Evolutionary conservation across 2,797 vertebrate species (phyloP).

Genomic region (Petrocephalus sullivani): DNA sequence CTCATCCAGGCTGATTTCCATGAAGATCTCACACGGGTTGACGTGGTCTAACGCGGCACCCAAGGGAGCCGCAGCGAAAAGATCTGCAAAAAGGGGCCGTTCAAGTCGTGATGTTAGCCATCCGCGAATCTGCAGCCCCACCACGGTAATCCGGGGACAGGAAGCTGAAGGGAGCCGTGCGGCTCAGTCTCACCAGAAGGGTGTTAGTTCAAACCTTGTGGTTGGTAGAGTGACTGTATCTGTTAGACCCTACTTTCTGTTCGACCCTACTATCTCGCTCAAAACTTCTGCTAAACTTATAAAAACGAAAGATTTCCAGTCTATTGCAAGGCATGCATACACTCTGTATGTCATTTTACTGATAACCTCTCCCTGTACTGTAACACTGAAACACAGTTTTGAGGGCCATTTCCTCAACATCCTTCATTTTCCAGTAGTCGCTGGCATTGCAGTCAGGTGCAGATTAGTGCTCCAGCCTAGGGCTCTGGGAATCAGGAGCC

Average conservation of each 20-base stretch:
- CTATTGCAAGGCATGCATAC: background rate
- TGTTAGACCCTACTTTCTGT: background rate
- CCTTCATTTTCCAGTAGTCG: background rate
- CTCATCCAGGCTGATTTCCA: conserved; percentile 4
- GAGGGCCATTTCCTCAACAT: background rate
- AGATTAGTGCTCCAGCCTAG: background rate
- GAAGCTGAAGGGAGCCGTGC: background rate
- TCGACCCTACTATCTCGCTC: no score
- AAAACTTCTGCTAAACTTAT: no score
- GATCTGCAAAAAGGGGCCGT: background rate
- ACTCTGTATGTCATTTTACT: background rate
- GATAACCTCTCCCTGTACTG: background rate
- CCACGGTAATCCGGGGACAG: background rate
- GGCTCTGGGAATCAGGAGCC: background rate
- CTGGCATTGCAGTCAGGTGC: background rate
- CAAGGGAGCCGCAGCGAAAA: no score
- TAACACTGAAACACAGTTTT: background rate
- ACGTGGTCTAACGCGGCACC: background rate
- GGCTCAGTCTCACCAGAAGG: background rate
- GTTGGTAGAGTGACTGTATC: background rate
- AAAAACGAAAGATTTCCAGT: background rate
- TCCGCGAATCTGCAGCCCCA: background rate
- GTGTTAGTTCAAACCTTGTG: background rate
- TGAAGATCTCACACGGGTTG: background rate
- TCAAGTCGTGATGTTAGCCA: background rate